Evolutionary conservation across 2,113 vertebrate genomes (phyloP).

Genomic region (Climacteris rufus): DNA sequence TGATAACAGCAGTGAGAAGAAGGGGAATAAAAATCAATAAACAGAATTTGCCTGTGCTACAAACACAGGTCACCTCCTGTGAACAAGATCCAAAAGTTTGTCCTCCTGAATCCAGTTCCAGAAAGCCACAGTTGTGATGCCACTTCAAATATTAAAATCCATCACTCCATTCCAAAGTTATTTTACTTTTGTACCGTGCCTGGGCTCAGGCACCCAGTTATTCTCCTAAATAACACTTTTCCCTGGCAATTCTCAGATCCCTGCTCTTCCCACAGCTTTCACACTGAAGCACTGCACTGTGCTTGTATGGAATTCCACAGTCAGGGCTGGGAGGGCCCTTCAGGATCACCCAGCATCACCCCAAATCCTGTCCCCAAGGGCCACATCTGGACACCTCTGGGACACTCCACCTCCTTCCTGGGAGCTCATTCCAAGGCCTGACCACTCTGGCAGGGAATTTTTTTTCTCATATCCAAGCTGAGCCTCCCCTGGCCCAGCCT

Average conservation of each 20-base stretch:
- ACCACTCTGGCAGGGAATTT: neutral
- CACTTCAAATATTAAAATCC: neutral
- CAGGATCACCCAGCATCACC: neutral
- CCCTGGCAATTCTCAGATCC: neutral
- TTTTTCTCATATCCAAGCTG: rapidly evolving
- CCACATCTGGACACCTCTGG: neutral
- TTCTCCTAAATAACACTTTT: neutral
- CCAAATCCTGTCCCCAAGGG: neutral
- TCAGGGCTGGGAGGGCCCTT: neutral
- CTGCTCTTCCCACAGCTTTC: neutral
- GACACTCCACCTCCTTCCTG: neutral
- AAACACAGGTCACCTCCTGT: neutral
- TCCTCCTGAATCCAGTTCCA: neutral
- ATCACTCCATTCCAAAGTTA: neutral
- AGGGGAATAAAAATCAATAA: neutral
- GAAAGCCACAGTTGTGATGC: neutral
- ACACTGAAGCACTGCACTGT: rapidly evolving
- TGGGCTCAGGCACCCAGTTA: neutral
- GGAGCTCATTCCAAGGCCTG: rapidly evolving
- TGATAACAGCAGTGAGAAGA: neutral
- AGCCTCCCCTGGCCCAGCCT: neutral
- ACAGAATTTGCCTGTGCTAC: neutral
- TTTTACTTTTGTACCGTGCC: neutral
- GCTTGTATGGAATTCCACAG: neutral
- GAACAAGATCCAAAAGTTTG: neutral